Evolutionary conservation across 2,113 vertebrate genomes (phyloP), one percentile per base, ranked within the genome.

Genomic region (Chloropsis hardwickii): DNA sequence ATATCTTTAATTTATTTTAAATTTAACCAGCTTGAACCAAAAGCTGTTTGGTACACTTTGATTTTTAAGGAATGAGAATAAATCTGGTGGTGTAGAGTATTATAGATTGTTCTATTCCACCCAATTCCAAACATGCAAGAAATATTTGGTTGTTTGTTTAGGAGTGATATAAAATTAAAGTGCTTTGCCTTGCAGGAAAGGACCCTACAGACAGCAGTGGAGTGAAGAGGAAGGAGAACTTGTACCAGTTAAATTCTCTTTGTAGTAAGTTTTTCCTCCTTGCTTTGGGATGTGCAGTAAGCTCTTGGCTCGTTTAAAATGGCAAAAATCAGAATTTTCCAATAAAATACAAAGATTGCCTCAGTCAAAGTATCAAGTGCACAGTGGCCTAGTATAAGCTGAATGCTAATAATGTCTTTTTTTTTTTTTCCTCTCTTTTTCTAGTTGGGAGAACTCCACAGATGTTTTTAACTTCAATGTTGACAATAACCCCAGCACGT

Each of bases 161-260:
- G 81, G 24, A 44, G 12, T 16, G 28, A 56, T 61, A 28, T 9
- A 56, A 70, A 85, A 35, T 48, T 15, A 3, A 0, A 10, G 40
- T 54, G 25, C 53, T 93, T 86, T 88, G 21, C 47, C 60, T 92
- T 96, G 9, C 66, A 97, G 97, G 48, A 96, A 94, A 84, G 96
- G 97, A 66, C 45, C 95, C 15, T 97, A 95, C 78, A 80, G 95
- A 9, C 81, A 95, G 60, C 90, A 93, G 58, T 97, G 97, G 95
- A 96, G 67, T 5, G 86, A 96, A 29, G 96, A 97, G 31, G 90
- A 94, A 10, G 95, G 95, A 1, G 77, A 96, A 39, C 95, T 97
- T 15, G 72, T 96, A 2, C 88, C 94, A 13, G 91, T 93, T 48
- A 96, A 96, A 92, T 96, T 97, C 70, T 91, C 80, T 47, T 57